phyloP scores from a whole-genome alignment of 2,113 vertebrate genomes.

The Myotis brandtii region DNA sequence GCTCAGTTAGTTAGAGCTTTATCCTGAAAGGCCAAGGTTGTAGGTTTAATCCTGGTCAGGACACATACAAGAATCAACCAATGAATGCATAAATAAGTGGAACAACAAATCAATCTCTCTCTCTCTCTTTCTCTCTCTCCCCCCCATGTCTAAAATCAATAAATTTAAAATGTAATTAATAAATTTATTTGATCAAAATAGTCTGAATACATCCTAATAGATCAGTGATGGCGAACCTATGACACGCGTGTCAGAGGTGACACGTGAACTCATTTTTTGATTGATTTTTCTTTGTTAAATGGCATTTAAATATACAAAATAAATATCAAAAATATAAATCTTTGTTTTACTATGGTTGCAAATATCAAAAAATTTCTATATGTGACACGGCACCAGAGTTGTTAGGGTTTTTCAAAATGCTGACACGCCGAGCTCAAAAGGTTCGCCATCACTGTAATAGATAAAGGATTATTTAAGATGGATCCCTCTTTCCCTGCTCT shows the following conservation, averaged over 20 bases:
- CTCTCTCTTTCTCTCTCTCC: neutral
- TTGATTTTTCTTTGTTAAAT: no score
- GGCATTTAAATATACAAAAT: no score
- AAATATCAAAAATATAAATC: no score
- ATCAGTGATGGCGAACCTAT: neutral
- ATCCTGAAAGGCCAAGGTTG: neutral
- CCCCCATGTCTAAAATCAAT: neutral
- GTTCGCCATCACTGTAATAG: neutral
- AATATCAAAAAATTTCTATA: no score
- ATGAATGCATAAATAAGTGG: neutral
- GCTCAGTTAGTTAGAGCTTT: neutral
- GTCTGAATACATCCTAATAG: neutral
- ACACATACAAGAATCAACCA: neutral
- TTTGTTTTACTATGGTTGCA: no score
- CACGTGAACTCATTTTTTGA: no score
- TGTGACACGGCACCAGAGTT: no score
- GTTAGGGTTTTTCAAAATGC: no score
- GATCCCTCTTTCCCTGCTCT: neutral
- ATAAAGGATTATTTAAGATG: neutral
- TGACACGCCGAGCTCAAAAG: no score
- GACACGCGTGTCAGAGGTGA: no score
- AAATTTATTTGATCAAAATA: constrained; percentile 24
- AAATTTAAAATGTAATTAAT: neutral
- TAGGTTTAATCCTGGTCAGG: neutral
- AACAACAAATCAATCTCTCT: neutral